Percentiles rank a stretch among this genome's conserved stretches.
These are phyloP conservation scores for Caenorhabditis remanei DNA, from an alignment of 1,140 invertebrate species.

Conservation along the genomic window DNA sequence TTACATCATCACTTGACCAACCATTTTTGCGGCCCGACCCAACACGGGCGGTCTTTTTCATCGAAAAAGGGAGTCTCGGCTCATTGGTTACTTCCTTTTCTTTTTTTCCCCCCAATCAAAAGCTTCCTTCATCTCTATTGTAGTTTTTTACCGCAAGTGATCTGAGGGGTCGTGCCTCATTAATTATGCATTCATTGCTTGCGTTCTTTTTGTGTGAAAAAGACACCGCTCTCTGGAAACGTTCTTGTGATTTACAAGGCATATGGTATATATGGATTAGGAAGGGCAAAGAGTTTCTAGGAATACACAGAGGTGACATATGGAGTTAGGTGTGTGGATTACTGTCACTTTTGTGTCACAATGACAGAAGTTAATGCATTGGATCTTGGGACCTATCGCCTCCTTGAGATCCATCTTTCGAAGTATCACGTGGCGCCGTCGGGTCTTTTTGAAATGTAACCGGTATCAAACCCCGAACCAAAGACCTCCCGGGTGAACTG, in stretches of 20 bases:
- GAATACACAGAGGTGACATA: not conserved
- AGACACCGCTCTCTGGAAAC: not conserved
- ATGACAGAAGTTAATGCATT: too few species aligned
- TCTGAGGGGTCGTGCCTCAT: conserved; percentile 26
- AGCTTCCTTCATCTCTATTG: conserved; percentile 17
- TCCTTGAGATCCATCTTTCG: too few species aligned
- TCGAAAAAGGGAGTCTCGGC: not conserved
- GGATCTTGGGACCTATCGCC: too few species aligned
- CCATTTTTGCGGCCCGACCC: too few species aligned
- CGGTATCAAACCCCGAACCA: too few species aligned
- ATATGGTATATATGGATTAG: conserved; percentile 30
- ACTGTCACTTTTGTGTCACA: not conserved
- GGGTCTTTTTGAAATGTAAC: too few species aligned
- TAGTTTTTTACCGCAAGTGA: conserved; percentile 48
- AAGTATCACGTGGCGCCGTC: too few species aligned
- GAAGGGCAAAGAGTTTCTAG: not conserved
- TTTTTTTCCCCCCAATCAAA: not conserved
- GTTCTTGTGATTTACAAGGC: conserved; percentile 21
- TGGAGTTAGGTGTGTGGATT: not conserved
- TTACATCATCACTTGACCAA: not conserved
- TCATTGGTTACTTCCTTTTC: conserved; percentile 44
- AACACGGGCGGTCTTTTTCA: conserved; percentile 11
- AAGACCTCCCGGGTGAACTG: too few species aligned
- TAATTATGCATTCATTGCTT: conserved; percentile 50
- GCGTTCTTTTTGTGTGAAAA: not conserved